Base-by-base conservation (phyloP, 2,113 vertebrate species). In the Dromaius novaehollandiae region DNA sequence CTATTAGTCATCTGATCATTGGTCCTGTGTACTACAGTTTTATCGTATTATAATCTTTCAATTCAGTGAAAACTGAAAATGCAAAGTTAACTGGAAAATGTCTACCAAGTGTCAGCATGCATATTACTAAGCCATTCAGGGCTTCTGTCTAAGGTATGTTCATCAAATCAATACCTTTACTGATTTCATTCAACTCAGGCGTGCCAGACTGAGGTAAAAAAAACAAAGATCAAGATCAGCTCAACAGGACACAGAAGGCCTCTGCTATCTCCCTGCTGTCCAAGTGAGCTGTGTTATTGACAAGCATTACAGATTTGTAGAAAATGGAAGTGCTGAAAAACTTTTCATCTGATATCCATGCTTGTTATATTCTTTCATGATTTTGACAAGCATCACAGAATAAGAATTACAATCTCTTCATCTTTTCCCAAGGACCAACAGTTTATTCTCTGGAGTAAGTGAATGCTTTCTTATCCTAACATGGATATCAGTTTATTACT, bases 251-350 rank as follows among this genome's bases (percentile, higher is more conserved):
- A 32, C 63, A 74, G 70, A 40, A 20, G 42, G 69, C 22, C 17
- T 78, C 36, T 86, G 40, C 61, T 82, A 16, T 91, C 30, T 82
- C 51, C 42, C 38, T 66, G 66, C 24, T 83, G 32, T 48, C 50
- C 46, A 46, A 19, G 50, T 78, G 64, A 70, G 22, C 24, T 69
- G 78, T 0, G 0, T 61, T 64, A 71, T 0, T 7, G 80, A 32
- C 6, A 53, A 71, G 32, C 21, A 14, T 83, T 66, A 78, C 0
- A 66, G 36, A 75, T 25, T 24, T 68, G n/a, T 0, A 80, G 79
- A 36, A 89, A 70, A 88, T 30, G 7, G 36, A 90, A 82, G 14
- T 50, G 32, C 44, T 88, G 70, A 76, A 46, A 73, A 58, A 20
- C 12, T 53, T 86, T 51, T 65, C 51, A 48, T 22, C 9, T 64